Evolutionary conservation across 2,797 vertebrate species (phyloP), one percentile per base, ranked within the genome.

Genomic region (Pogonophryne albipinna): DNA sequence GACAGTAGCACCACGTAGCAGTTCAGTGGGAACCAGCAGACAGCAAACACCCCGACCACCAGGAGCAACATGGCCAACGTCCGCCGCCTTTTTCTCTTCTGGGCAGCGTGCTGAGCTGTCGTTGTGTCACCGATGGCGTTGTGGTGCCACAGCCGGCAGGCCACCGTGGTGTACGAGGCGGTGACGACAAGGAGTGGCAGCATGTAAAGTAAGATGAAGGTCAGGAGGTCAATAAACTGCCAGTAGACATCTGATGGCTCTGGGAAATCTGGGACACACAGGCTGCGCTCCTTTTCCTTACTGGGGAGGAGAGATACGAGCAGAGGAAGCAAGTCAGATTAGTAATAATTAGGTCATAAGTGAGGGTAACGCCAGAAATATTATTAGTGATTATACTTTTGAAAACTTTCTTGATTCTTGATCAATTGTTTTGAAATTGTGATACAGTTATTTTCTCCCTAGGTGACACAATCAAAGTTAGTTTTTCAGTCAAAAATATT

Each of bases 11-110:
- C 95, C 84, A 98, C 93, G 0, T 97, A 98, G 86, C 96, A 96
- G 79, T 98, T 98, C 51, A 98, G 91, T 0, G 96, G 96, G 83
- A 98, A 97, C 97, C 97, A 98, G 85, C 97, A 97, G 14, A 98
- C 87, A 0, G 96, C 95, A 19, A 97, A 98, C 46, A 97, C 96
- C 0, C 93, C 87, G 3, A 98, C 96, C 51, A 98, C 97, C 46
- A 95, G 87, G 81, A 97, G 94, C 89, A 98, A 73, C 97, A 98
- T 98, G 87, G 97, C 97, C 71, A 98, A 79, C 0, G 96, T 98
- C 86, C 96, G 95, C 79, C 95, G 95, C 72, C 97, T 96, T 77
- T 96, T 97, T 44, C 91, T 83, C 89, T 1, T 92, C 52, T 96
- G 96, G 12, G 95, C 83, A 0, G 96, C 95, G 67, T 97, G 96